Evolutionary conservation across 2,797 vertebrate genomes (phyloP).

Genomic region (Darevskia nairensis): DNA sequence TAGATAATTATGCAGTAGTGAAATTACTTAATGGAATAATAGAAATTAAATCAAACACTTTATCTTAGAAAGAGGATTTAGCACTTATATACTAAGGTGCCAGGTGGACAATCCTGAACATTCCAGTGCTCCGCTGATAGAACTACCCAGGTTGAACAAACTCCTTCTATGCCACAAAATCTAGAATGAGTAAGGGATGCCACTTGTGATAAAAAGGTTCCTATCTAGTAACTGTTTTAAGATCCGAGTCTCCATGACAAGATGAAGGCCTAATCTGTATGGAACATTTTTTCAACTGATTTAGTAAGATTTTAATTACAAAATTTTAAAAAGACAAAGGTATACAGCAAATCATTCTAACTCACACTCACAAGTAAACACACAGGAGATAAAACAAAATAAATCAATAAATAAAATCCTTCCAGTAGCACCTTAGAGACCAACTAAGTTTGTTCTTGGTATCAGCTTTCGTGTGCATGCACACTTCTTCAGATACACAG

Average conservation of each 20-base stretch:
- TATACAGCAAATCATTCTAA: not conserved
- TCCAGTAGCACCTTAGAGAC: no score
- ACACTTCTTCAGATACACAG: no score
- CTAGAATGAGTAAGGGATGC: not conserved
- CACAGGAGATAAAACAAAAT: not conserved
- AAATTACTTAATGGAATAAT: constrained; percentile 69
- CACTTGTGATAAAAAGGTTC: not conserved
- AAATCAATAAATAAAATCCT: no score
- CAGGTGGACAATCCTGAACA: constrained; percentile 49
- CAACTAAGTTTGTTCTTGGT: no score
- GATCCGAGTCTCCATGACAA: not conserved
- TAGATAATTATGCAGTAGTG: constrained; percentile 69
- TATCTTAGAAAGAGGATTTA: constrained; percentile 60
- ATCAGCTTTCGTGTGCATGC: no score
- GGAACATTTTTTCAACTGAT: no score
- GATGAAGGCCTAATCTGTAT: not conserved
- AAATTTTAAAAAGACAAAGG: not conserved
- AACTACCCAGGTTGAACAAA: not conserved
- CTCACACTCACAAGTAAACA: not conserved
- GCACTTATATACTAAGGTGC: constrained; percentile 52
- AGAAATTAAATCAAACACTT: constrained; percentile 68
- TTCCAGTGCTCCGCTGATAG: not conserved
- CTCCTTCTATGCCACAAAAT: not conserved
- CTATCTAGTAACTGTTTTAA: not conserved
- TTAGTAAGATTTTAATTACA: not conserved